Percentiles rank a stretch among this genome's conserved stretches.
phyloP scores from a whole-genome alignment of 1,140 invertebrate genomes.

The Megalonaias nervosa region DNA sequence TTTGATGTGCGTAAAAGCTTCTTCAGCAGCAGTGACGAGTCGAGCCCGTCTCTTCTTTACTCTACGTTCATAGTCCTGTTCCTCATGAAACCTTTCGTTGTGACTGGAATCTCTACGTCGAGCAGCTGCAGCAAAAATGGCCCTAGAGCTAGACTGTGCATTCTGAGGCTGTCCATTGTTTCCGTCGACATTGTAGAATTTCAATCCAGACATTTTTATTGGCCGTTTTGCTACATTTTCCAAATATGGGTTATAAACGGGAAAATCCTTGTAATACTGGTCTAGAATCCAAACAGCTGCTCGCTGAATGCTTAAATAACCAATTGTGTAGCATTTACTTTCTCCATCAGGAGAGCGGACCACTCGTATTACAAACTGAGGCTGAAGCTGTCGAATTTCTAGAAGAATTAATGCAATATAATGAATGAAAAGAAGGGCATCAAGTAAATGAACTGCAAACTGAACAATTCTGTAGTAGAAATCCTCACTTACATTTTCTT shows the following conservation, averaged over 20 bases:
- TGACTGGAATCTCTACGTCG: constrained; percentile 87
- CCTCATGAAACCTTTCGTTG: constrained; percentile 96
- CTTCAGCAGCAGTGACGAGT: constrained; percentile 93
- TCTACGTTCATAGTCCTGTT: constrained; percentile 95
- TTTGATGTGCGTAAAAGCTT: constrained; percentile 96
- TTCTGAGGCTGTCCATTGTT: constrained; percentile 60
- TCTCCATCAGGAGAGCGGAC: constrained; percentile 95
- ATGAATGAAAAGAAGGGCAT: constrained; percentile 95
- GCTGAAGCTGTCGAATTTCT: constrained; percentile 91
- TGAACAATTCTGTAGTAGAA: constrained; percentile 81
- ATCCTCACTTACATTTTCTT: constrained; percentile 26
- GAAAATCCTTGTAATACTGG: constrained; percentile 96
- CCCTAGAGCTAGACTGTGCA: constrained; percentile 71
- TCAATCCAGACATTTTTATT: constrained; percentile 80
- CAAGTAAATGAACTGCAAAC: constrained; percentile 91
- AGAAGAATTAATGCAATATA: constrained; percentile 94
- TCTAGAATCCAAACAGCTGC: constrained; percentile 95
- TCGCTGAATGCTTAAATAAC: constrained; percentile 92
- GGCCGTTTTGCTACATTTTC: constrained; percentile 61
- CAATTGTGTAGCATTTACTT: constrained; percentile 82
- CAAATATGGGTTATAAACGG: constrained; percentile 96
- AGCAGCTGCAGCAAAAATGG: constrained; percentile 76
- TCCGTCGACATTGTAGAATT: constrained; percentile 97
- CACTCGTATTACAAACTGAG: constrained; percentile 90
- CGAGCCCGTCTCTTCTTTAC: constrained; percentile 92